Base-by-base conservation (phyloP, 1,140 invertebrate genomes). In the Drosophila rufa region DNA sequence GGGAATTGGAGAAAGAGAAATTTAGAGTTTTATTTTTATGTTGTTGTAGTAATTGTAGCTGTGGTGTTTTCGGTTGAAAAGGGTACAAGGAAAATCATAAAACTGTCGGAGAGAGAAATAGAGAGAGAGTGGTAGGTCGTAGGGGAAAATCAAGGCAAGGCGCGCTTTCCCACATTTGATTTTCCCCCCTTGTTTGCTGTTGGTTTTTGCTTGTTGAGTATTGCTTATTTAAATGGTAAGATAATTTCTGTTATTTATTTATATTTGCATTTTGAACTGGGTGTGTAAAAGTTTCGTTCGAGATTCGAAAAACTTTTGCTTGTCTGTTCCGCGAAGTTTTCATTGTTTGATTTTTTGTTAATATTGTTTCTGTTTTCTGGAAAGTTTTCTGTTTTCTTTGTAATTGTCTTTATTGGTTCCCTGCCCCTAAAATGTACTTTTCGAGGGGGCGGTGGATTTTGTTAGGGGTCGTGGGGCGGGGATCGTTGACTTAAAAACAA, bases 1-100 rank as follows among this genome's bases (percentile, higher is more conserved):
- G 86, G 82, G 87, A 79, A 84, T 89, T 86, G 85, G 82, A 91
- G 84, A 91, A 91, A 91, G 90, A 91, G 90, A 91, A 91, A 90
- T 91, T 82, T 85, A 91, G 76, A 91, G 87, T 89, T 82, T 87
- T 75, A 82, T 91, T 83, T 91, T 82, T 81, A 70, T 73, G 61
- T 69, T 53, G 36, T 67, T 59, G 67, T 74, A 62, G 57, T 74
- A 45, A 50, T 68, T 55, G 75, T 62, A 64, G 78, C 64, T 69
- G 60, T 79, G 61, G 78, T 68, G 70, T 61, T 80, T 53, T 83
- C 50, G 48, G 70, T 50, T 81, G 38, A 55, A 43, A 53, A 27
- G 47, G 22, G 9, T 60, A 68, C 22, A 22, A 80, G 55, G 46
- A 57, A 86, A 82, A 86, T 79, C 22, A 78, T 62, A 81, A 82